Evolutionary conservation across 2,888 invertebrate genomes (phyloP), one percentile per base, ranked within the genome.

Genomic region (Boloria selene): DNA sequence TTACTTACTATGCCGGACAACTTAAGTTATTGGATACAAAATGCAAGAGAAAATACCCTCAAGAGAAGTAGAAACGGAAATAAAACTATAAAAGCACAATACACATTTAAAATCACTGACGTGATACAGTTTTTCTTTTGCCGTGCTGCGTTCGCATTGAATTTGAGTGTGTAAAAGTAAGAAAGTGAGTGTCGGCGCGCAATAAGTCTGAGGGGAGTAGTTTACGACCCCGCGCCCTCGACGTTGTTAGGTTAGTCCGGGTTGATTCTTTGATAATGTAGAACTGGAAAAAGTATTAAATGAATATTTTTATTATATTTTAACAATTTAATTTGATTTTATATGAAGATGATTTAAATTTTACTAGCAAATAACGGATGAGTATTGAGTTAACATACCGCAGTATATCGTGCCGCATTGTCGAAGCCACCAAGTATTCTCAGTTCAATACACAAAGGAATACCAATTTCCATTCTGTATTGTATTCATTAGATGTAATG

Each of bases 221-320:
- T 89, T 90, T 90, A 91, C 85, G 89, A 86, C 85, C 86, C 80
- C 82, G 80, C 86, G 82, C 89, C 88, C 88, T 83, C 80, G 75
- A 77, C 84, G 62, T 68, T 77, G 80, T 80, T 79, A 73, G 69
- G 82, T 86, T 82, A 83, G 87, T 81, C 87, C 84, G 83, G 84
- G 86, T 84, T 87, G 89, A 89, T 89, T 88, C 83, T 86, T 89
- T 87, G 80, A 79, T 75, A 75, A 72, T 65, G 72, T 70, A 87
- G 89, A 82, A 83, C 65, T 82, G 1, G 65, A 0, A 31, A 67
- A 68, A 65, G 16, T 22, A 61, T 54, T 1, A 70, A 64, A 73
- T 68, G 44, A 64, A 65, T 51, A 55, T 54, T 17, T 42, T 47
- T 13, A 6, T 38, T 44, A 17, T n/a, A 31, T 53, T 38, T 59